Base-by-base conservation (phyloP, 1,140 invertebrate genomes). In the Ostrea denselamellosa region DNA sequence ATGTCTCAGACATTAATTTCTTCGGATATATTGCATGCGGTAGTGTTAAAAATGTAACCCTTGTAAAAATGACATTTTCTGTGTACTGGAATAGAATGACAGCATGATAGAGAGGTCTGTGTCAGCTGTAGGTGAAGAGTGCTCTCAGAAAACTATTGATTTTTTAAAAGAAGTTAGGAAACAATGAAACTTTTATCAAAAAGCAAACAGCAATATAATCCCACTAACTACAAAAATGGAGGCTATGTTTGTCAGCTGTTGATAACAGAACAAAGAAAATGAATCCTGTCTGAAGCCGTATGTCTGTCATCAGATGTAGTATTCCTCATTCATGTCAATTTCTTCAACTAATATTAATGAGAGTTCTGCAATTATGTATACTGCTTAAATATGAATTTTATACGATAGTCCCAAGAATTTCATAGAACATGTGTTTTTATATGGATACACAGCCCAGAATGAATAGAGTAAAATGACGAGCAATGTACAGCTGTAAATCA, bases 181-280 rank as follows among this genome's bases (percentile, higher is more conserved):
- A 77, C 68, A 77, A 77, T 77, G 25, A 28, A 77, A 14, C 25
- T 25, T 77, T 77, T 77, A 77, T 77, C 68, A 77, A 25, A 77
- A 34, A 28, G 68, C 28, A 77, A 77, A 77, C 25, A 77, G 28
- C 68, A 17, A 9, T 28, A 77, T 77, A 77, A 77, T 34, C 28
- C 25, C 8, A 8, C 68, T 28, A 2, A 77, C 68, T 28, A 77
- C 22, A 71, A 77, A 77, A 34, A 77, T 34, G 68, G 28, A 77
- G 25, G 68, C 10, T 14, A 14, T 77, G 25, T 77, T 77, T 25
- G 53, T 85, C 54, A 56, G 10, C 53, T 85, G 22, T 22, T 28
- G 83, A 34, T 77, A 77, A 77, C 12, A 17, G 25, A 77, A 10
- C 28, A 34, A 77, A 77, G 22, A 77, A 77, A 77, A 25, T 77